phyloP scores from a whole-genome alignment of 2,888 invertebrate species.

The Plemyria rubiginata region DNA sequence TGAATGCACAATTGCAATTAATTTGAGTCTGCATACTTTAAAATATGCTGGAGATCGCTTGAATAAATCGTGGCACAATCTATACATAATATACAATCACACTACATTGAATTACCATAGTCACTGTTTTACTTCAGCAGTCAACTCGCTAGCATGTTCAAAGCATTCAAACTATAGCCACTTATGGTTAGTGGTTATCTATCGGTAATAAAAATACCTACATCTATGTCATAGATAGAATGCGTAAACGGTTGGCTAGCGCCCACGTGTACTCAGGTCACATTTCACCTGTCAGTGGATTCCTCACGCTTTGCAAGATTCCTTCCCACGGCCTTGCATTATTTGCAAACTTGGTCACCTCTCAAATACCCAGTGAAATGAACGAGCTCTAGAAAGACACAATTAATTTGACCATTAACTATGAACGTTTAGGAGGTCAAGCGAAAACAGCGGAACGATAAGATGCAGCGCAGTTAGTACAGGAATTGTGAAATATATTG shows the following conservation, averaged over 20 bases:
- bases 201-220: conserved; percentile 15
- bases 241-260: conserved; percentile 27
- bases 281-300: conserved; percentile 50
- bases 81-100: no score
- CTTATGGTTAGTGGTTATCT: background rate
- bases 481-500: conserved; percentile 31
- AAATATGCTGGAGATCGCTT: no score
- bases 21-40: conserved; percentile 2
- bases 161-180: background rate
- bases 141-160: background rate
- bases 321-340: conserved; percentile 57
- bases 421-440: conserved; percentile 40
- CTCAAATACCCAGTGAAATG: conserved; percentile 41
- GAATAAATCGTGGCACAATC: no score
- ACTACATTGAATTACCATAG: no score
- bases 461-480: conserved; percentile 18
- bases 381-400: conserved; percentile 38
- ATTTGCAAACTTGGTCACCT: conserved; percentile 44
- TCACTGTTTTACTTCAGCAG: background rate
- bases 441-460: conserved; percentile 35
- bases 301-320: conserved; percentile 47
- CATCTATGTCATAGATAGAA: conserved; percentile 8
- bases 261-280: conserved; percentile 47
- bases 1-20: conserved; percentile 8
- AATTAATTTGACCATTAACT: conserved; percentile 41